Base-by-base conservation (phyloP, 2,888 invertebrate species). In the Drosophila multiciliata region DNA sequence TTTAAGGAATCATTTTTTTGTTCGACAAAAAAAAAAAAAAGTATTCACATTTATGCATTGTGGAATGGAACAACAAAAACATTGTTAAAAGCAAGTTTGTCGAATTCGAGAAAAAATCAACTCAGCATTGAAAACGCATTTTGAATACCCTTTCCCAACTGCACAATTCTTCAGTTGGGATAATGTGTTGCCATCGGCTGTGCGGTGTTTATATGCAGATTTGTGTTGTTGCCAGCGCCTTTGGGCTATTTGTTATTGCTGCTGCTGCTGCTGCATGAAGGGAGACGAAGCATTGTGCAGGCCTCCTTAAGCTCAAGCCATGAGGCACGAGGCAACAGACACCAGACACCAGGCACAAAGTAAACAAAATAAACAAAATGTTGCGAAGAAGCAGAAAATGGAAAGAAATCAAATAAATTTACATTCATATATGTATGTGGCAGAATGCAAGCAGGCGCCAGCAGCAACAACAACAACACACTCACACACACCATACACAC, bases 371-470 rank as follows among this genome's bases (percentile, higher is more conserved):
- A 36, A 36, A 71, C 26, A 63, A 52, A 66, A 40, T 42, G 55
- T 64, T 64, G 35, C 48, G 23, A n/a, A 48, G 57, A n/a, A 38
- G 38, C 26, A 40, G 49, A 42, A 42, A 65, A 65, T 49, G 40
- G 42, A 63, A 67, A 83, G 70, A 85, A 85, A 84, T 84, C 82
- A 82, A 82, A 82, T 82, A 82, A 82, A 82, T 82, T 82, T 82
- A 80, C 82, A 84, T 84, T 77, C 80, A 77, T 84, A 32, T 20
- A 20, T 32, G 57, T 57, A 58, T 77, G 60, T 66, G 66, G 75
- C 77, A 77, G 82, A 77, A 68, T 72, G 72, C 78, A 74, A 52
- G 54, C 69, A 20, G 48, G 50, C 55, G 42, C 48, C 71, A 69
- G 55, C 38, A 32, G 17, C 36, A 38, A n/a, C 45, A 45, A 33